Evolutionary conservation across 2,113 vertebrate species (phyloP).

Genomic region (Scalopus aquaticus): DNA sequence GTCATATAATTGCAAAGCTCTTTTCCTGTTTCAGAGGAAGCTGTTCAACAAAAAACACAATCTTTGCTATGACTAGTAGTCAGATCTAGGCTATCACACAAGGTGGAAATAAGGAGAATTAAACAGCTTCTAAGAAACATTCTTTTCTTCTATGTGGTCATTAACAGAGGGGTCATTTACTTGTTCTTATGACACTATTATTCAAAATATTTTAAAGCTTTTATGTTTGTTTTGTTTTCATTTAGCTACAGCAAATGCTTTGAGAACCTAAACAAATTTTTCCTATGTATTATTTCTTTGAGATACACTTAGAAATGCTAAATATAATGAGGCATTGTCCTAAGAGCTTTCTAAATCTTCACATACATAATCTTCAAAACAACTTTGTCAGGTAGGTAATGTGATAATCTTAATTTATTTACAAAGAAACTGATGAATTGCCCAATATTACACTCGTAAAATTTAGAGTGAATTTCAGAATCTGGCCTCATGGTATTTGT

Average conservation of each 20-base stretch:
- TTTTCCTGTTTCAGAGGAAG: constrained; percentile 45
- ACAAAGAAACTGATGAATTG: background rate
- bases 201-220: constrained; percentile 33
- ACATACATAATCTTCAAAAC: background rate
- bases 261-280: background rate
- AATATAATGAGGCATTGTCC: background rate
- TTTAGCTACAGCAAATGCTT: too few species aligned
- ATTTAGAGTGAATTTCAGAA: background rate
- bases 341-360: background rate
- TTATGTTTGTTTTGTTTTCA: background rate
- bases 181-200: constrained; percentile 2
- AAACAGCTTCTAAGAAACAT: constrained; percentile 48
- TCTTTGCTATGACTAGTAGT: constrained; percentile 45
- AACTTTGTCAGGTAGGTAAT: background rate
- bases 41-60: constrained; percentile 55
- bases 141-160: constrained; percentile 46
- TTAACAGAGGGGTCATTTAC: background rate
- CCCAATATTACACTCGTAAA: background rate
- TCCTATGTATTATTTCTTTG: background rate
- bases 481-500: background rate
- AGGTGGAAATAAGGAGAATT: background rate
- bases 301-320: background rate
- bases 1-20: constrained; percentile 48
- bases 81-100: constrained; percentile 27
- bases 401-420: background rate